A percentile compares a stretch with the other conserved stretches of the same genome.
phyloP scores from a whole-genome alignment of 2,888 invertebrate genomes.

The Unio delphinus region DNA sequence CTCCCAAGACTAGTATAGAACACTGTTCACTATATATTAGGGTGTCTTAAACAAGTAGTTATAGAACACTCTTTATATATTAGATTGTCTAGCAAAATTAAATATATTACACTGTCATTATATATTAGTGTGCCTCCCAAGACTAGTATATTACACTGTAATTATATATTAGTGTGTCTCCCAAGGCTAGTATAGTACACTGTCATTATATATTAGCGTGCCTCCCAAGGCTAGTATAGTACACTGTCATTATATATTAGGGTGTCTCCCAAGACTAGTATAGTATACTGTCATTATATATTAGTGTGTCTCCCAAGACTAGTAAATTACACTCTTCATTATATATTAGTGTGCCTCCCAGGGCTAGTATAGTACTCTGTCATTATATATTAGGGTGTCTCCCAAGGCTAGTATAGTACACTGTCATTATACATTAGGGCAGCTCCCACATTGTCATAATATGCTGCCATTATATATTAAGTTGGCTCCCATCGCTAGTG shows the following conservation, averaged over 20 bases:
- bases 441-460: neutral
- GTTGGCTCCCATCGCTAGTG: neutral
- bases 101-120: neutral
- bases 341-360: conserved; percentile 10
- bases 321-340: conserved; percentile 11
- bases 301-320: too few relatives aligned
- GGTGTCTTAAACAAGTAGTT: too few relatives aligned
- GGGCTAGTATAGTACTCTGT: too few relatives aligned
- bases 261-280: neutral
- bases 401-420: neutral
- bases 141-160: neutral
- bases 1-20: neutral
- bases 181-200: neutral
- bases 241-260: neutral
- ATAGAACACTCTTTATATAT: too few relatives aligned
- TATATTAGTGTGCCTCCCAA: neutral
- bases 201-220: conserved; percentile 21
- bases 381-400: neutral
- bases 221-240: neutral
- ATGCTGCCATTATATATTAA: neutral
- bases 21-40: conserved; percentile 23
- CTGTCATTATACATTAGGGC: conserved; percentile 24
- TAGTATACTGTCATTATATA: too few relatives aligned
- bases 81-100: neutral
- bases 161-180: conserved; percentile 18